Percentiles rank a stretch among this genome's conserved stretches.
These are phyloP conservation scores for Podilymbus podiceps DNA, from an alignment of 2,113 vertebrate genomes.

Conservation along the genomic window DNA sequence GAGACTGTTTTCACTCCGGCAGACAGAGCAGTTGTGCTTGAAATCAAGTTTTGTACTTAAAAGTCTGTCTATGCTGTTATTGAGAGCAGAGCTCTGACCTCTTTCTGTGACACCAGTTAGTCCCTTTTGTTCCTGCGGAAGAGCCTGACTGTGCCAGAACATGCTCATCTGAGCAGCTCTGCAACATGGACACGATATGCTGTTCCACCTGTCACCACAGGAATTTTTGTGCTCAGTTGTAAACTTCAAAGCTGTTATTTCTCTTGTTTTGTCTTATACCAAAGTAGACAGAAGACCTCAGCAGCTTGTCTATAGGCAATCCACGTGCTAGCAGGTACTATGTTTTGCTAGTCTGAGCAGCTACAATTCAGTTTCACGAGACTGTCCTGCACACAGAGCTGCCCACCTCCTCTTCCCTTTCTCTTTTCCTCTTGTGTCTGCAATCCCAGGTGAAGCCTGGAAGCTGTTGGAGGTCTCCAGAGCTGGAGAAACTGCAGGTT, in stretches of 20 bases:
- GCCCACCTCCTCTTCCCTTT: neutral
- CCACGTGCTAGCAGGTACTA: rapidly evolving
- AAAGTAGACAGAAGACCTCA: neutral
- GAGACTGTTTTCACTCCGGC: neutral
- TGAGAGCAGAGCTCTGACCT: neutral
- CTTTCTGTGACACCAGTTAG: neutral
- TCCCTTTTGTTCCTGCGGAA: neutral
- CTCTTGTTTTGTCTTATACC: neutral
- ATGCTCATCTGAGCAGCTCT: neutral
- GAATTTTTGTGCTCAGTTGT: neutral
- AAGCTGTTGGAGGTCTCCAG: neutral
- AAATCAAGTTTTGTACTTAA: neutral
- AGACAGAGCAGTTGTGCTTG: neutral
- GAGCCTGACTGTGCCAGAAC: neutral
- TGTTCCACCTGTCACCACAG: neutral
- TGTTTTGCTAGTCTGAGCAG: neutral
- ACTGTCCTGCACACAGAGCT: neutral
- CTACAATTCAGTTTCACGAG: neutral
- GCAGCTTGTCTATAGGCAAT: neutral
- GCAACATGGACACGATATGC: neutral
- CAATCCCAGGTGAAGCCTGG: neutral
- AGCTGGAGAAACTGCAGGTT: neutral
- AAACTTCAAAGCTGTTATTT: neutral
- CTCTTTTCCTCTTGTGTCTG: neutral
- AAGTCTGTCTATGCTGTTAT: neutral